Percentiles rank a stretch among this genome's conserved stretches.
phyloP scores from a whole-genome alignment of 2,797 vertebrate species.

The Rhinogobio ventralis region DNA sequence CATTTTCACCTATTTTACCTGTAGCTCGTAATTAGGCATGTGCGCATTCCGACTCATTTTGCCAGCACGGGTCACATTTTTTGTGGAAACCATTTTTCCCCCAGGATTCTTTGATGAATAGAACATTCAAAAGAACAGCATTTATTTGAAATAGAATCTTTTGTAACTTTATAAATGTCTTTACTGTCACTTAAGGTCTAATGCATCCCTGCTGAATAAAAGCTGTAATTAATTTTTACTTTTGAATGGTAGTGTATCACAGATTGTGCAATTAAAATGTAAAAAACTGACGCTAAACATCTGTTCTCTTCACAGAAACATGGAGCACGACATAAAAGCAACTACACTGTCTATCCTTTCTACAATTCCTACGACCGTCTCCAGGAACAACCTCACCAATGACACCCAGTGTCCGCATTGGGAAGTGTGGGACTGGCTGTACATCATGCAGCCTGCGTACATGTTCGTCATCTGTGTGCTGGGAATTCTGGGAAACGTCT shows the following conservation, averaged over 20 bases:
- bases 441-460: constrained; percentile 72
- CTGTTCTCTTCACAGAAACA: constrained; percentile 57
- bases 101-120: too few species aligned
- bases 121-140: too few species aligned
- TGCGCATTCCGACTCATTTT: too few species aligned
- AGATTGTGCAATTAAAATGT: neutral
- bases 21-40: too few species aligned
- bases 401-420: constrained; percentile 66
- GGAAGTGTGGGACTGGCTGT: constrained; percentile 77
- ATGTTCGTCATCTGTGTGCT: constrained; percentile 74
- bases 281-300: constrained; percentile 30
- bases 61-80: too few species aligned
- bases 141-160: neutral
- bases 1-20: too few species aligned
- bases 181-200: too few species aligned
- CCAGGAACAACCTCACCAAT: constrained; percentile 65
- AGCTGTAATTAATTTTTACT: neutral
- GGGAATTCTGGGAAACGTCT: constrained; percentile 83
- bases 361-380: neutral
- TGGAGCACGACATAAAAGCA: constrained; percentile 60
- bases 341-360: constrained; percentile 37
- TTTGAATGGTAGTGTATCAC: too few species aligned
- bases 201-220: neutral
- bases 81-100: too few species aligned
- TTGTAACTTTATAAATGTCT: neutral